Conservation (phyloP, 2,113 vertebrate species). For the Calyptommatus sinebrachiatus region DNA sequence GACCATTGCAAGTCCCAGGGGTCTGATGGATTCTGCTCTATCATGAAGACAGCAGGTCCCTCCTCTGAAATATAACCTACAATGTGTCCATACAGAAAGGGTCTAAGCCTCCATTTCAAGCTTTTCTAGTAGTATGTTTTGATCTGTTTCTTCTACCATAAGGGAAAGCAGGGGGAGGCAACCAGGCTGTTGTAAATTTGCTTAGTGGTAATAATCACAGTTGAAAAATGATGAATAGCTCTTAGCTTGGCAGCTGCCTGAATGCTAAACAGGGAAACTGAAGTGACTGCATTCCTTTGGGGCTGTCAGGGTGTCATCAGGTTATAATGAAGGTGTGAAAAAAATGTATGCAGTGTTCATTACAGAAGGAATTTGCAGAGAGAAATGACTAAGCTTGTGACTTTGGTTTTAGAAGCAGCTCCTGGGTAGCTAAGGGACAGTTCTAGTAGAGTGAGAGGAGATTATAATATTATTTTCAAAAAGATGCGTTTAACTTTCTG, state of each 20-base stretch:
- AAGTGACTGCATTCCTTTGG: neutral
- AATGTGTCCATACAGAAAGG: no score
- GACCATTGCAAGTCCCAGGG: no score
- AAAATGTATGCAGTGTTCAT: neutral
- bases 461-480: neutral
- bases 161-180: neutral
- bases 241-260: neutral
- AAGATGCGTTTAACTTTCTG: slow-evolving; percentile 21
- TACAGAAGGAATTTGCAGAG: neutral
- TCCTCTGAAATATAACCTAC: no score
- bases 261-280: slow-evolving; percentile 8
- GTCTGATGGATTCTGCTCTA: no score
- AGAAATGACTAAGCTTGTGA: neutral
- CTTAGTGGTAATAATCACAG: neutral
- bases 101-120: neutral
- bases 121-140: neutral
- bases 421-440: neutral
- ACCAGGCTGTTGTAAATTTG: neutral
- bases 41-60: no score
- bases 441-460: neutral
- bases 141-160: neutral
- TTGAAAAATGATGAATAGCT: neutral
- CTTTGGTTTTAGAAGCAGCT: neutral
- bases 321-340: neutral
- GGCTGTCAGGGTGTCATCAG: neutral